phyloP scores from a whole-genome alignment of 2,797 vertebrate genomes.

The Coranthus polyacanthus region DNA sequence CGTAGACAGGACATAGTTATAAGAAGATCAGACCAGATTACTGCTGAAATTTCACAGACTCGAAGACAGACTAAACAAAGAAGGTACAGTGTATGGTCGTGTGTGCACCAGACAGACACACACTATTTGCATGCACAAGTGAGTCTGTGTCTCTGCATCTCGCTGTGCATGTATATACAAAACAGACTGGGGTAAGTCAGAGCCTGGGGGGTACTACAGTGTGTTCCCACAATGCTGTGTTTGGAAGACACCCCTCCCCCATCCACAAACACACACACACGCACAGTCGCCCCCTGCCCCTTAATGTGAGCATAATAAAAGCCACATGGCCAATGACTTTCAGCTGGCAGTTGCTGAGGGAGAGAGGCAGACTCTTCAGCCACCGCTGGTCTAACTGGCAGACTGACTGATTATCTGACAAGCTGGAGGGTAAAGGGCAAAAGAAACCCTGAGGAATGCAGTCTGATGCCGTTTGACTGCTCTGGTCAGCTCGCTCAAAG shows the following conservation, averaged over 20 bases:
- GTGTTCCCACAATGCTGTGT: conserved; percentile 70
- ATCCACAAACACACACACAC: conserved; percentile 48
- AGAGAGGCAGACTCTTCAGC: conserved; percentile 42
- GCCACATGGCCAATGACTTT: conserved; percentile 83
- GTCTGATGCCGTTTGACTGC: conserved; percentile 40
- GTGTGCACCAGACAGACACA: conserved; percentile 15
- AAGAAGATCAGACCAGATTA: conserved; percentile 31
- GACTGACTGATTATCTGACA: conserved; percentile 59
- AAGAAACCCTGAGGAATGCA: conserved; percentile 52
- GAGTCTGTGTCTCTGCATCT: conserved; percentile 26
- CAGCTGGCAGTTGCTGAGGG: conserved; percentile 71
- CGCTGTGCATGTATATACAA: conserved; percentile 28
- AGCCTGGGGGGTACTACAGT: conserved; percentile 63
- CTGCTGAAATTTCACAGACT: conserved; percentile 31
- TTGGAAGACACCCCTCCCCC: conserved; percentile 71
- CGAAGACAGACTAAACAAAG: conserved; percentile 53
- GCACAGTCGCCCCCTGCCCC: conserved; percentile 51
- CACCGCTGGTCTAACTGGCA: conserved; percentile 42
- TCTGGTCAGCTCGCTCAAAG: conserved; percentile 10
- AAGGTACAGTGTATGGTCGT: conserved; percentile 4
- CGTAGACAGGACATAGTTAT: conserved; percentile 9
- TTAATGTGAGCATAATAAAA: conserved; percentile 82
- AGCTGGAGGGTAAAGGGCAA: conserved; percentile 55
- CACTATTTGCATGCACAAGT: conserved; percentile 31
- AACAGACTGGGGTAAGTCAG: conserved; percentile 49